phyloP scores from a whole-genome alignment of 2,113 vertebrate species.

The Callionymus lyra region DNA sequence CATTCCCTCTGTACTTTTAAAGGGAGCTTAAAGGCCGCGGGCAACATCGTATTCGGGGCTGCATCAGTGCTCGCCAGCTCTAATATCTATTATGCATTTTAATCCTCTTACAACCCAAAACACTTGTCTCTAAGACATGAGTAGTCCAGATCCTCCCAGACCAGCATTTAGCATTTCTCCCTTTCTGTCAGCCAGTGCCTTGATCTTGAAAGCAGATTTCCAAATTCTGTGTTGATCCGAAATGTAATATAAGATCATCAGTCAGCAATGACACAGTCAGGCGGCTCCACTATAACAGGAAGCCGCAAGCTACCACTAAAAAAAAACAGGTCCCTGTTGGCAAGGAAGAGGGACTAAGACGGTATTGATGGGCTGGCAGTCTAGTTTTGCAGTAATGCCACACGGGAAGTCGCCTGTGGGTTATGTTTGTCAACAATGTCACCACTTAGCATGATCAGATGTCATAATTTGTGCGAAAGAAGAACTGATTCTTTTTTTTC shows the following conservation, averaged over 20 bases:
- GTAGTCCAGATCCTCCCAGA: slow-evolving; percentile 41
- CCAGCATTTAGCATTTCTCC: slow-evolving; percentile 35
- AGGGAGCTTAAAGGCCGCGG: slow-evolving; percentile 47
- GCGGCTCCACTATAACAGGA: slow-evolving; percentile 24
- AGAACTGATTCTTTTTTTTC: slow-evolving; percentile 23
- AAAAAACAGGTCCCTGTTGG: slow-evolving; percentile 29
- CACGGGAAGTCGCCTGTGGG: slow-evolving; percentile 34
- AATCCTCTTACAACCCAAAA: slow-evolving; percentile 43
- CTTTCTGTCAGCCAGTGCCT: slow-evolving; percentile 3
- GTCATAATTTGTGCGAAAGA: not conserved
- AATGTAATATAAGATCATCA: slow-evolving; percentile 51
- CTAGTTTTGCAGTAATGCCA: slow-evolving; percentile 37
- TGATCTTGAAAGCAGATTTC: slow-evolving; percentile 30
- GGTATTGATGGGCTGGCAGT: too few species aligned
- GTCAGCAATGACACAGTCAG: slow-evolving; percentile 39
- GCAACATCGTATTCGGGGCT: slow-evolving; percentile 53
- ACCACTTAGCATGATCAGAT: slow-evolving; percentile 10
- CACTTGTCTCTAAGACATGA: slow-evolving; percentile 48
- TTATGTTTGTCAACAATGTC: slow-evolving; percentile 14
- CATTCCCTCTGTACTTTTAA: slow-evolving; percentile 60
- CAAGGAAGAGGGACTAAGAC: not conserved
- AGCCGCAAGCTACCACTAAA: slow-evolving; percentile 27
- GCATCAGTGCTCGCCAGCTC: slow-evolving; percentile 42
- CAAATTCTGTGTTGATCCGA: slow-evolving; percentile 40
- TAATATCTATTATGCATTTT: slow-evolving; percentile 60